A percentile compares a stretch with the other conserved stretches of the same genome.
Evolutionary conservation across 2,888 invertebrate species (phyloP).

Genomic region (Lithosia quadra): DNA sequence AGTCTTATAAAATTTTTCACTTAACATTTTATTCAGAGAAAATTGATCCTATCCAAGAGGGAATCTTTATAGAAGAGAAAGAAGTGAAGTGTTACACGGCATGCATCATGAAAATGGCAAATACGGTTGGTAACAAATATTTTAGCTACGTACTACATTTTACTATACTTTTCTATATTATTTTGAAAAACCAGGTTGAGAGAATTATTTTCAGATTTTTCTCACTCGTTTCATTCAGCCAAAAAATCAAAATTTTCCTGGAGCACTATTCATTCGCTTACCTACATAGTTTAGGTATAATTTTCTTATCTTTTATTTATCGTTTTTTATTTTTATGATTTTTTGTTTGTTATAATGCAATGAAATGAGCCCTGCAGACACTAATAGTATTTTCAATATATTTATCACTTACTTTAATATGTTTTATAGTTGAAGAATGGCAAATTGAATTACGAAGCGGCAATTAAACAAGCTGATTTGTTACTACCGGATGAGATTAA

Average conservation of each 20-base stretch:
- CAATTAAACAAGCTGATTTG: conserved; percentile 81
- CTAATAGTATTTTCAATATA: no score
- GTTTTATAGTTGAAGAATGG: conserved; percentile 81
- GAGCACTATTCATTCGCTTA: no score
- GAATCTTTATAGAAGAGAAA: conserved; percentile 78
- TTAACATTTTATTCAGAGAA: conserved; percentile 63
- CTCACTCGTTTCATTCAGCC: no score
- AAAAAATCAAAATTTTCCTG: no score
- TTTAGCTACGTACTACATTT: neutral
- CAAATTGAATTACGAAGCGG: conserved; percentile 80
- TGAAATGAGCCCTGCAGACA: no score
- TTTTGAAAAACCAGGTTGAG: no score
- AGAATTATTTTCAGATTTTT: no score
- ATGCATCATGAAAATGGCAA: conserved; percentile 84
- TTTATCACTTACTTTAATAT: neutral
- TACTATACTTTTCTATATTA: neutral
- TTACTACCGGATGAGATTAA: conserved; percentile 78
- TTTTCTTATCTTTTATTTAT: no score
- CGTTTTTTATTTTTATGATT: no score
- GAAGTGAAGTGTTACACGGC: conserved; percentile 83
- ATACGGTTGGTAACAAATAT: conserved; percentile 65
- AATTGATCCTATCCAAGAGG: conserved; percentile 73
- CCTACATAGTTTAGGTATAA: no score
- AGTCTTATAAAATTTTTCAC: neutral
- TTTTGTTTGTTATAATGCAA: no score